Base-by-base conservation (phyloP, 2,113 vertebrate species). In the Daphoenositta chrysoptera region DNA sequence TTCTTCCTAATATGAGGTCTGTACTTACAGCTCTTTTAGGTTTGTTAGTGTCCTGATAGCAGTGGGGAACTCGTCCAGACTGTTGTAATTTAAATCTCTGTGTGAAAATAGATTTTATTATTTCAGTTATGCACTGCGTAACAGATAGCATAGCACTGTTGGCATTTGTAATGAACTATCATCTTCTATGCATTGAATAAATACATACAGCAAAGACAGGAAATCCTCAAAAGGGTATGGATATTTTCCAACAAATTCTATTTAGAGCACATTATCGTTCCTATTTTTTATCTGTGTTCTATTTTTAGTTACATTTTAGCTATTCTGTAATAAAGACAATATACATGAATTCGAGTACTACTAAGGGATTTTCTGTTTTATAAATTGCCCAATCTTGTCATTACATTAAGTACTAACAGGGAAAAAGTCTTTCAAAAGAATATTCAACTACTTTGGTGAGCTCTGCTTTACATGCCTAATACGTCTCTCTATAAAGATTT, bases 1-100 rank as follows among this genome's bases (percentile, higher is more conserved):
- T 91, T 30, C 66, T 51, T 93, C 51, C 48, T 91, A 93, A 83
- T 68, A 39, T 51, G 9, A 82, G 27, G 45, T 90, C 64, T 72
- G 45, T 96, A 99, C 99, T 99, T 97, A 99, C 99, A 99, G 98
- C 93, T 99, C 99, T 96, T 99, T 99, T 63, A 99, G 98, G 94
- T 98, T 98, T 78, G 96, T 97, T 69, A 99, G 98, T 13, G 98
- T 98, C 90, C 95, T 98, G 97, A 99, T 98, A 61, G 98, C 98
- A 54, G 96, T 92, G 33, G 99, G 99, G 84, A 99, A 99, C 79
- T 98, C 97, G 33, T 98, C 97, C 92, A 99, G 98, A 96, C 97
- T 98, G 97, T 99, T 99, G 94, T 98, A 99, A 97, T 99, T 99
- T 97, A 99, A 97, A 96, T 99, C 98, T 97, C 98, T 99, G 83